Percentiles rank a stretch among this genome's conserved stretches.
Conservation (phyloP, 1,140 invertebrate genomes). For the Heliothis virescens region DNA sequence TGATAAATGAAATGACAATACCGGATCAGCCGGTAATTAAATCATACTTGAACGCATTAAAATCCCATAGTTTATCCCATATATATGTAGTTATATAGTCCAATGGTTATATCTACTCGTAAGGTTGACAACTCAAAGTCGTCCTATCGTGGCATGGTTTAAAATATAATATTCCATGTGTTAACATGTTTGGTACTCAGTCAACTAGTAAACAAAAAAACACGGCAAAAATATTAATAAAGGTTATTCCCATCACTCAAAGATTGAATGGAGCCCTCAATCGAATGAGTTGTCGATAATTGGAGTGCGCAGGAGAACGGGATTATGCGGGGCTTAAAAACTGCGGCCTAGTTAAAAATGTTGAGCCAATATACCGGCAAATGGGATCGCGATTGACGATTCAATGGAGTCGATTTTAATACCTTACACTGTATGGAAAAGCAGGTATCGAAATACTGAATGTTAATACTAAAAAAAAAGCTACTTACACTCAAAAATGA, state of each 20-base stretch:
- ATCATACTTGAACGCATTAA: too few species aligned
- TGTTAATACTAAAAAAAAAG: too few species aligned
- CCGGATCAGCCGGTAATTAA: too few species aligned
- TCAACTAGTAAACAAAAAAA: not conserved
- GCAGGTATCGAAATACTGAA: not conserved
- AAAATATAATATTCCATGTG: not conserved
- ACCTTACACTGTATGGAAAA: not conserved
- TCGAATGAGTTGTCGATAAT: conserved; percentile 29
- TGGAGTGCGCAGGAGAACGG: conserved; percentile 15
- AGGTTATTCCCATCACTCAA: conserved; percentile 11
- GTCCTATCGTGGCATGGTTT: too few species aligned
- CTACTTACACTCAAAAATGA: not conserved
- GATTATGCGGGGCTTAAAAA: conserved; percentile 14
- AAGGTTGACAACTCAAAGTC: too few species aligned
- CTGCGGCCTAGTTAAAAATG: conserved; percentile 30
- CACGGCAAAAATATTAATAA: conserved; percentile 3
- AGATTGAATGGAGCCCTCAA: conserved; percentile 33
- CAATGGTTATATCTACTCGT: too few species aligned
- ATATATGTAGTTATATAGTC: too few species aligned
- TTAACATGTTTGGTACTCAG: not conserved
- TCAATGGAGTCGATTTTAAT: conserved; percentile 26
- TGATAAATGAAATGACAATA: too few species aligned
- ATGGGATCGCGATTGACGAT: conserved; percentile 12
- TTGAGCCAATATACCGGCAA: conserved; percentile 29
- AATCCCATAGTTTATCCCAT: too few species aligned